Percentiles rank a stretch among this genome's conserved stretches.
Evolutionary conservation across 2,888 invertebrate species (phyloP).

Genomic region (Clusia tigrina): DNA sequence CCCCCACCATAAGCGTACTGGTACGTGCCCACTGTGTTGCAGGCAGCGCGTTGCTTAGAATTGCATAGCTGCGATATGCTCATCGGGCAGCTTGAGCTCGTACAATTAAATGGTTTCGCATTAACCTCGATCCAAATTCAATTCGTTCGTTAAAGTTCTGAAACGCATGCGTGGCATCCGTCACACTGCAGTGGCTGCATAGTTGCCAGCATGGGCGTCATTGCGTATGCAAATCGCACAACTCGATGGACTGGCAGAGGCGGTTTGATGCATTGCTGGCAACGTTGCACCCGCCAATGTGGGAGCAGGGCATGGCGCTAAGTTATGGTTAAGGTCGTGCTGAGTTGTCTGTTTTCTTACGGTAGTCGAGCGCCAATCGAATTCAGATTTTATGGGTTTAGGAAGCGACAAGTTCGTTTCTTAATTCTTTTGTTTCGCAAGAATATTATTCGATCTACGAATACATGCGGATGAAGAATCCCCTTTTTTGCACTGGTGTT

Average conservation of each 20-base stretch:
- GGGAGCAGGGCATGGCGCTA: no score
- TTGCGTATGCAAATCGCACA: slow-evolving; percentile 39
- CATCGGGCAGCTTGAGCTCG: no score
- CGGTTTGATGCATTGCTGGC: background rate
- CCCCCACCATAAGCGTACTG: no score
- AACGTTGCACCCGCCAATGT: background rate
- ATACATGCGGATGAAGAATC: no score
- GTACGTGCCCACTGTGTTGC: no score
- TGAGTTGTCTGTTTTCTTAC: background rate
- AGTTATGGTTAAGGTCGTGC: background rate
- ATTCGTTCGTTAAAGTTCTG: slow-evolving; percentile 41
- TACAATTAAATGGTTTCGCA: slow-evolving; percentile 28
- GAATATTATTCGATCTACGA: no score
- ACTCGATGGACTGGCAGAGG: slow-evolving; percentile 12
- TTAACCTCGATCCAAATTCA: slow-evolving; percentile 50
- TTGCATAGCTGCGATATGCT: no score
- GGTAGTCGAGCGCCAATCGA: background rate
- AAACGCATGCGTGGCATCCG: background rate
- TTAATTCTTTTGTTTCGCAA: no score
- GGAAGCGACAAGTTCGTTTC: no score
- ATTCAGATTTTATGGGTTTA: background rate
- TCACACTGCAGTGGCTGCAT: background rate
- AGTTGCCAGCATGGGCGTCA: slow-evolving; percentile 1
- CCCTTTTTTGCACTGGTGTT: no score
- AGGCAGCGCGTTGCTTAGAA: no score